Percentiles rank a stretch among this genome's conserved stretches.
These are phyloP conservation scores for Zingel zingel DNA, from an alignment of 2,113 vertebrate genomes.

Conservation along the genomic window DNA sequence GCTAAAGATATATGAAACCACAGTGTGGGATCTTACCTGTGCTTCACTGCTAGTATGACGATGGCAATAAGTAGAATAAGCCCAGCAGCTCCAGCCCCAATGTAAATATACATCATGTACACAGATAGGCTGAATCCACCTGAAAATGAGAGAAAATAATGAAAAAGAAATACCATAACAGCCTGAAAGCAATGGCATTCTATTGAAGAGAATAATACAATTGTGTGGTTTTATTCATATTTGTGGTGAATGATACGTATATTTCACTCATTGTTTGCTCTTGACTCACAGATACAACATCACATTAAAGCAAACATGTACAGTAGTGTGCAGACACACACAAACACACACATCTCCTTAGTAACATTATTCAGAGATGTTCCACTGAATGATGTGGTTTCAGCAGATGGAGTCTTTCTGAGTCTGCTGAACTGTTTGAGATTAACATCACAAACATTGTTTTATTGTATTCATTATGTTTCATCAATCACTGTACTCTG, in stretches of 20 bases:
- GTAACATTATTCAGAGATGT: not conserved
- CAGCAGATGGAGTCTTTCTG: not conserved
- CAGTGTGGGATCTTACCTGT: slow-evolving; percentile 65
- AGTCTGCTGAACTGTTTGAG: too few species aligned
- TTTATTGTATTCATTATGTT: slow-evolving; percentile 13
- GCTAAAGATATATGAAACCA: not conserved
- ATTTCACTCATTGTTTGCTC: not conserved
- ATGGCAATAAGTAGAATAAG: slow-evolving; percentile 67
- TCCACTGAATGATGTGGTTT: slow-evolving; percentile 44
- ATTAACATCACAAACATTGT: not conserved
- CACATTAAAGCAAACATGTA: too few species aligned
- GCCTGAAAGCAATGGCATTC: not conserved
- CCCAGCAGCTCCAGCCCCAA: slow-evolving; percentile 67
- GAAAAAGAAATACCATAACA: not conserved
- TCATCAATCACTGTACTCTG: not conserved
- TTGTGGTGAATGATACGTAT: not conserved
- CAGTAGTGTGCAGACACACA: not conserved
- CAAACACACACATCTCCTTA: not conserved
- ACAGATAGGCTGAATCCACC: slow-evolving; percentile 62
- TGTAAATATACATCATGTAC: slow-evolving; percentile 79
- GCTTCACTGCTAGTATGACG: slow-evolving; percentile 61
- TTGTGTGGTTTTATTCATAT: not conserved
- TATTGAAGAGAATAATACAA: not conserved
- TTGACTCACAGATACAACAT: not conserved
- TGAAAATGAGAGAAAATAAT: slow-evolving; percentile 43